Evolutionary conservation across 1,140 invertebrate genomes (phyloP), one percentile per base, ranked within the genome.

Genomic region (Drosophila triauraria): DNA sequence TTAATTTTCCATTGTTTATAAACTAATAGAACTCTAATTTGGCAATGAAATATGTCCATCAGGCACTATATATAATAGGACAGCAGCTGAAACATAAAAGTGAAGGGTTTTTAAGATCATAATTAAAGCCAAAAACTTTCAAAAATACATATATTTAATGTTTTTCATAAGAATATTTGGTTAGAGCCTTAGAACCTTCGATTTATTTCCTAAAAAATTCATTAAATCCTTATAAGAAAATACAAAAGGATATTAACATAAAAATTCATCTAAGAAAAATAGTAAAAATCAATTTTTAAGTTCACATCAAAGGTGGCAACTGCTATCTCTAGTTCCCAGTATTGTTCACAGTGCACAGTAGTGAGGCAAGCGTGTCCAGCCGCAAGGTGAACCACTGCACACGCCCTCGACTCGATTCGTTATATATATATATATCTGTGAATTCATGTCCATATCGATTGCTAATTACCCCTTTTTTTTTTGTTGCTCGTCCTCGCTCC

Each of bases 361-460:
- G 40, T 68, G 63, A 62, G 67, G 67, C 67, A 30, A 70, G 63
- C 67, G 67, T 70, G 67, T 70, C 63, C 67, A 56, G 40, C 46
- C 46, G 43, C 78, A 86, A 86, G 82, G 82, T 86, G 61, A 86
- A 86, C 82, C 64, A 57, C 75, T 79, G 82, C 48, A 75, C 78
- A 82, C 78, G 78, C 82, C 82, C 78, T 79, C 71, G 63, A 65
- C 50, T 72, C 69, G 38, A 50, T 50, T 50, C 70, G 54, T 51
- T 38, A 40, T 42, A 35, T 48, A 67, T 46, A 17, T 38, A 23
- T 54, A 35, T 54, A 38, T 2, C 35, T 54, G 17, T 54, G 40
- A 40, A 56, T 56, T 56, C 35, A 56, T 56, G 67, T 42, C 42
- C 38, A 58, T 44, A 61, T 53, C 43, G 56, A 78, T 69, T 58